Evolutionary conservation across 2,113 vertebrate genomes (phyloP).

Genomic region (Nycticorax nycticorax): DNA sequence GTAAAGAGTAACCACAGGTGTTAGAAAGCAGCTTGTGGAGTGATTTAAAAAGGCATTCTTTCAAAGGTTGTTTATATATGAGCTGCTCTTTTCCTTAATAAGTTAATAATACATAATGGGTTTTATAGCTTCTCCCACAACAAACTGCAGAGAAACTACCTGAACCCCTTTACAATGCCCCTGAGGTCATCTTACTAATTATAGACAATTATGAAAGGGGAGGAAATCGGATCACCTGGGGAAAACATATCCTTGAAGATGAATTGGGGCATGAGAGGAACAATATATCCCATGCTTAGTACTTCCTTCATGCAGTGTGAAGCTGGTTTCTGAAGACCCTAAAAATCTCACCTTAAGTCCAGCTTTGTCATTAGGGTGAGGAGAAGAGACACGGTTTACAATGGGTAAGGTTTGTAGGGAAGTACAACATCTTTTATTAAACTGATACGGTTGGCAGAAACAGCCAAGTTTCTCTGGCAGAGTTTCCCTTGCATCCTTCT

Average conservation of each 20-base stretch:
- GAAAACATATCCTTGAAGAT: background rate
- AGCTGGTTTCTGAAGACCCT: background rate
- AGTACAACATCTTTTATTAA: background rate
- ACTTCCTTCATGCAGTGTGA: background rate
- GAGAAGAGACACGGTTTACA: background rate
- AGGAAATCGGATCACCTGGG: background rate
- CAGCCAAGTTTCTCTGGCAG: background rate
- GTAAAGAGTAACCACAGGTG: constrained; percentile 21
- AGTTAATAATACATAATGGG: background rate
- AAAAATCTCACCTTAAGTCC: background rate
- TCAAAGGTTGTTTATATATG: background rate
- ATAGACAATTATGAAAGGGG: background rate
- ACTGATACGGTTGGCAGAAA: background rate
- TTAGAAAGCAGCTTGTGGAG: background rate
- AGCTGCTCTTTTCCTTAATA: background rate
- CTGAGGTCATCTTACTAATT: background rate
- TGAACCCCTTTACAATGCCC: background rate
- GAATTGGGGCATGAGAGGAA: background rate
- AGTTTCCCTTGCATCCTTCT: background rate
- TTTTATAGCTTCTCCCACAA: background rate
- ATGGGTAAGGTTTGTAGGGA: background rate
- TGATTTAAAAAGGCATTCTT: background rate
- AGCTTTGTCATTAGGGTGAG: background rate
- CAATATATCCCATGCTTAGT: background rate
- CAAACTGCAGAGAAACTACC: background rate